phyloP scores from a whole-genome alignment of 2,797 vertebrate genomes.

The Alcedo atthis region DNA sequence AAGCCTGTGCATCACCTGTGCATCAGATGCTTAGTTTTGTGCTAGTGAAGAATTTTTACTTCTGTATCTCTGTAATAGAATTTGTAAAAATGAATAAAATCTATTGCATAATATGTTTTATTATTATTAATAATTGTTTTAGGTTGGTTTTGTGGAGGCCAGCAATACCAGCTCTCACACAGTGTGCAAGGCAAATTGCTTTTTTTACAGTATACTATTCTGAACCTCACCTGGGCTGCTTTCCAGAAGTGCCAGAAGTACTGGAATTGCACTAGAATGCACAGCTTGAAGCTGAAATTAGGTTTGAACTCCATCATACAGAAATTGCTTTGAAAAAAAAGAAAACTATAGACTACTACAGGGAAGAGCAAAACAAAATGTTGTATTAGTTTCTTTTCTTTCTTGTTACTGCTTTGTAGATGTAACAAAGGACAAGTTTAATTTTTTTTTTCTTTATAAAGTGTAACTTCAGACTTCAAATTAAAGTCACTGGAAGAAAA shows the following conservation, averaged over 20 bases:
- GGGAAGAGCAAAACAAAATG: constrained; percentile 16
- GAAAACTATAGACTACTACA: neutral
- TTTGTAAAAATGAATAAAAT: neutral
- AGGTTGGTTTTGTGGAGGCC: neutral
- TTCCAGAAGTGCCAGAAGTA: constrained; percentile 15
- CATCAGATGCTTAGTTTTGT: neutral
- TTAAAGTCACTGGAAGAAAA: neutral
- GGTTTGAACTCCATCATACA: constrained; percentile 30
- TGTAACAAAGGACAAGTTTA: neutral
- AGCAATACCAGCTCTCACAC: neutral
- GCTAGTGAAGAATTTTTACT: neutral
- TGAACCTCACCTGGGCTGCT: neutral
- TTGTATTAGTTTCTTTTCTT: constrained; percentile 5
- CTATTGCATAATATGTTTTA: neutral
- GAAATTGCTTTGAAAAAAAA: constrained; percentile 36
- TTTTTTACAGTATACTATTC: neutral
- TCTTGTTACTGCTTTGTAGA: neutral
- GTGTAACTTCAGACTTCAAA: neutral
- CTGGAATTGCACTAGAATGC: constrained; percentile 1
- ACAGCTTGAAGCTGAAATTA: constrained; percentile 49
- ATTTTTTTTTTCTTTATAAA: constrained; percentile 18
- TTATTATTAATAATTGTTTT: neutral
- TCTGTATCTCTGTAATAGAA: neutral
- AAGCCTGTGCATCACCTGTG: neutral
- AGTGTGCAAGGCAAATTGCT: neutral